phyloP scores from a whole-genome alignment of 2,113 vertebrate species.

The Aptenodytes forsteri region DNA sequence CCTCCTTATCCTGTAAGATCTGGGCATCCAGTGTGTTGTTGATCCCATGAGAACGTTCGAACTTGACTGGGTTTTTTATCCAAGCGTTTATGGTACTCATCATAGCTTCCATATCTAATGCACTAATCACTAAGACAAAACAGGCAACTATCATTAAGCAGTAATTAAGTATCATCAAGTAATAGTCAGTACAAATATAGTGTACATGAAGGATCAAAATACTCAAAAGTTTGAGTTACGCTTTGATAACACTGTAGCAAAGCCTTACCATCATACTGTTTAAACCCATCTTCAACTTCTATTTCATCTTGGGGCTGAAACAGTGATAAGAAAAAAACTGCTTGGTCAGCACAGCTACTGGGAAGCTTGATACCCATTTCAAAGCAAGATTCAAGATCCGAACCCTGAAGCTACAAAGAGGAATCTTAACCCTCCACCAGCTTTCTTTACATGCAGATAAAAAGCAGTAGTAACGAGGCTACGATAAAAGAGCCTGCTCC shows the following conservation, averaged over 20 bases:
- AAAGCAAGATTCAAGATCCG: not conserved
- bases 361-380: not conserved
- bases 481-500: not conserved
- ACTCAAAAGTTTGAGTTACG: not conserved
- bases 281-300: conserved; percentile 95
- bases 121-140: conserved; percentile 80
- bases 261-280: conserved; percentile 97
- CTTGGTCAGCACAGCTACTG: not conserved
- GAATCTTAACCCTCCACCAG: not conserved
- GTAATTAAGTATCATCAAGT: not conserved
- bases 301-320: conserved; percentile 99
- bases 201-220: not conserved
- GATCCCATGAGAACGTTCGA: conserved; percentile 92
- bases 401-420: not conserved
- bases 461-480: not conserved
- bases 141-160: not conserved
- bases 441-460: not conserved
- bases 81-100: conserved; percentile 92
- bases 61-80: conserved; percentile 88
- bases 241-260: not conserved
- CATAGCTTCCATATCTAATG: conserved; percentile 96
- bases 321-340: conserved; percentile 58
- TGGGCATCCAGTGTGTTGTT: conserved; percentile 80
- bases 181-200: not conserved
- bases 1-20: conserved; percentile 60